Percentiles rank a stretch among this genome's conserved stretches.
These are phyloP conservation scores for Ectemnius cavifrons DNA, from an alignment of 2,888 invertebrate genomes.

Conservation along the genomic window DNA sequence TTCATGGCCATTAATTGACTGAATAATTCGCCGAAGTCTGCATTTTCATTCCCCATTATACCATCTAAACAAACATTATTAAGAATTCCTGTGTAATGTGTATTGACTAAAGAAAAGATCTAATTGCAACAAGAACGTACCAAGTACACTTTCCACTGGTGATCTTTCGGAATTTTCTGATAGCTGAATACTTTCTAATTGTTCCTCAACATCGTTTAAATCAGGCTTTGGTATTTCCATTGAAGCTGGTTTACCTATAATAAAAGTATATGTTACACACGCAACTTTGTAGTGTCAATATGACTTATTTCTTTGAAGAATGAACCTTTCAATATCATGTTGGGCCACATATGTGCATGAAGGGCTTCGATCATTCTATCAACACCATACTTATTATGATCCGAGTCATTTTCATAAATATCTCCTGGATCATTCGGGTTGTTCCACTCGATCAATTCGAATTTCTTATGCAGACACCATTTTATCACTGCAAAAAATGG, in stretches of 20 bases:
- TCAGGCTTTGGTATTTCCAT: slow-evolving; percentile 48
- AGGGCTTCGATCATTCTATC: slow-evolving; percentile 85
- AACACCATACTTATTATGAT: slow-evolving; percentile 83
- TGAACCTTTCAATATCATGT: slow-evolving; percentile 81
- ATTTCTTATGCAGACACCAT: slow-evolving; percentile 85
- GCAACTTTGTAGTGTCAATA: neutral
- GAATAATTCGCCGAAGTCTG: slow-evolving; percentile 83
- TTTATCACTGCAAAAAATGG: slow-evolving; percentile 77
- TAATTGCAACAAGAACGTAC: slow-evolving; percentile 50
- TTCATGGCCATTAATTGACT: slow-evolving; percentile 84
- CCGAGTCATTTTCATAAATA: slow-evolving; percentile 77
- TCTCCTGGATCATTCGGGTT: slow-evolving; percentile 69
- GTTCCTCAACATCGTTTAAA: slow-evolving; percentile 67
- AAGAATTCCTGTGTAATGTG: neutral
- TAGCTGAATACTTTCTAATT: slow-evolving; percentile 69
- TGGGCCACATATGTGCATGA: slow-evolving; percentile 86
- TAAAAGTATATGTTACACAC: neutral
- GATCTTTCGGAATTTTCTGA: slow-evolving; percentile 62
- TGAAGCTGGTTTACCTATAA: slow-evolving; percentile 47
- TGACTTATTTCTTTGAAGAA: neutral
- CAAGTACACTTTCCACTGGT: slow-evolving; percentile 70
- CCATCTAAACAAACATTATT: slow-evolving; percentile 62
- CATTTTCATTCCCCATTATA: slow-evolving; percentile 73
- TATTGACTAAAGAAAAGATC: neutral
- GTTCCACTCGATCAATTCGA: slow-evolving; percentile 84